Percentiles rank a stretch among this genome's conserved stretches.
phyloP scores from a whole-genome alignment of 2,113 vertebrate species.

The Sinocyclocheilus anshuiensis region DNA sequence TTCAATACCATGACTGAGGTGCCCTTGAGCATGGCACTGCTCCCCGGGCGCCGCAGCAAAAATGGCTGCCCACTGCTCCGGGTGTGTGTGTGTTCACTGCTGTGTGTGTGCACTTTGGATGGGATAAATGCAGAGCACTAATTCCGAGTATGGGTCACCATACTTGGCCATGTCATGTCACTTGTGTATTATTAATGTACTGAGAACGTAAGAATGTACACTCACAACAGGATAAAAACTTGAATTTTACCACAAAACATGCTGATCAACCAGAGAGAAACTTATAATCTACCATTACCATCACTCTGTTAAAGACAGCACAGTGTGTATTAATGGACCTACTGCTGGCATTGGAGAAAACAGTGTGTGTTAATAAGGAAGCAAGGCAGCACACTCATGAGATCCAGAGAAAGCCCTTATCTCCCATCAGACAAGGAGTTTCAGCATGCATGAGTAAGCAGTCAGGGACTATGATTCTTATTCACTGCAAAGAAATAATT shows the following conservation, averaged over 20 bases:
- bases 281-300: not conserved
- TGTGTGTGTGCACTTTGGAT: too few relatives aligned
- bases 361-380: not conserved
- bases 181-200: not conserved
- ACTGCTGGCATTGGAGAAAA: not conserved
- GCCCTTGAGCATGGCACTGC: too few relatives aligned
- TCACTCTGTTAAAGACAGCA: not conserved
- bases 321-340: conserved; percentile 19
- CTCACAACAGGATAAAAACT: not conserved
- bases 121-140: too few relatives aligned
- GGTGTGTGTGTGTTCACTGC: too few relatives aligned
- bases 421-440: not conserved
- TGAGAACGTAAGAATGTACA: not conserved
- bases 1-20: too few relatives aligned
- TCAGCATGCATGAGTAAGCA: conserved; percentile 4
- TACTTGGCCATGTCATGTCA: too few relatives aligned
- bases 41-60: too few relatives aligned
- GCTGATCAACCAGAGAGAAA: not conserved
- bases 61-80: too few relatives aligned
- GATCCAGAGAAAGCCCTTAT: not conserved
- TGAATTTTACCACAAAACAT: not conserved
- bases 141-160: too few relatives aligned
- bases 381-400: not conserved
- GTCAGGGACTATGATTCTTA: not conserved
- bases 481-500: not conserved